Percentiles rank a stretch among this genome's conserved stretches.
Conservation (phyloP, 1,140 invertebrate genomes). For the Lepidurus arcticus region DNA sequence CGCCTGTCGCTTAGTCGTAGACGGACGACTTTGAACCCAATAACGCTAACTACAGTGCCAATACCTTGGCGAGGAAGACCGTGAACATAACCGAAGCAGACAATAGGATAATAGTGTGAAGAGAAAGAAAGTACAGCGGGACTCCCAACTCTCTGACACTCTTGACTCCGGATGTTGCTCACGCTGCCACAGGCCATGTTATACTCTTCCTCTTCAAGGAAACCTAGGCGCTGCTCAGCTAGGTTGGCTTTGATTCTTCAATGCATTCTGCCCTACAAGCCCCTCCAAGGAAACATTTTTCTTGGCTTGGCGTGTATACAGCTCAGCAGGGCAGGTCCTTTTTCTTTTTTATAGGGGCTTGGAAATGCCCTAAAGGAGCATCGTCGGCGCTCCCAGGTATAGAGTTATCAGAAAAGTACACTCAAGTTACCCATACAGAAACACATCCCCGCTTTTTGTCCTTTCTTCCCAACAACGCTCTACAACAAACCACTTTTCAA, state of each 20-base stretch:
- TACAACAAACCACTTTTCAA: neutral
- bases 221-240: slow-evolving; percentile 4
- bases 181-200: slow-evolving; percentile 14
- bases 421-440: slow-evolving; percentile 14
- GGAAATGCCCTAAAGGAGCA: slow-evolving; percentile 7
- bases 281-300: slow-evolving; percentile 4
- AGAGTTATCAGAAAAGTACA: slow-evolving; percentile 21
- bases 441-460: neutral
- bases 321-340: slow-evolving; percentile 6
- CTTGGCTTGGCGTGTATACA: slow-evolving; percentile 4
- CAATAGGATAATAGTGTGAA: neutral
- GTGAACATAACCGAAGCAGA: neutral
- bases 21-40: neutral
- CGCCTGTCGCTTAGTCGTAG: neutral
- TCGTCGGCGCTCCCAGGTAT: slow-evolving; percentile 16
- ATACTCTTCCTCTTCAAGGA: slow-evolving; percentile 3
- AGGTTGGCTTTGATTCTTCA: neutral
- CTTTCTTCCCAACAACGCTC: neutral
- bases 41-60: neutral
- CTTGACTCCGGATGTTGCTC: slow-evolving; percentile 17
- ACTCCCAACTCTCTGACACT: slow-evolving; percentile 10
- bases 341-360: neutral
- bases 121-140: neutral
- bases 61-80: neutral
- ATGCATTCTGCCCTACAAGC: slow-evolving; percentile 3